Percentiles rank a stretch among this genome's conserved stretches.
Conservation (phyloP, 2,113 vertebrate species). For the Calcarius ornatus region DNA sequence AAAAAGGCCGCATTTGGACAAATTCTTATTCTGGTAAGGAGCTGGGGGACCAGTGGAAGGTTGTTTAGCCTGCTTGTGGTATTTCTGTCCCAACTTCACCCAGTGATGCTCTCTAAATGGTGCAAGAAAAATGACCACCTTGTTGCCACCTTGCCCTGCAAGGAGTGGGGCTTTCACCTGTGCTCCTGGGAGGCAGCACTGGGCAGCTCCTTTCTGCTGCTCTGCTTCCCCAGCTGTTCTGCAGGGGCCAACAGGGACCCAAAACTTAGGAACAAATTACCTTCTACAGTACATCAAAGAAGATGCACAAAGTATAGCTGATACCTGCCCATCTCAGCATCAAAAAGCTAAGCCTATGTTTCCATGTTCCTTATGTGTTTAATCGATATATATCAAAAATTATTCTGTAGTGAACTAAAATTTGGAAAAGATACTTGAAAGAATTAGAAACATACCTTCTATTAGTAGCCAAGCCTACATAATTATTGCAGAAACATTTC, state of each 20-base stretch:
- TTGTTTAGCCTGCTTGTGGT: fast-evolving
- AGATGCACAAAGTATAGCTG: background rate
- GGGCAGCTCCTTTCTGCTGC: fast-evolving
- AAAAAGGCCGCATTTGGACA: background rate
- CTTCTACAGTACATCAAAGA: background rate
- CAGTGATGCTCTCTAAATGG: background rate
- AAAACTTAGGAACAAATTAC: background rate
- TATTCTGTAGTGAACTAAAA: background rate
- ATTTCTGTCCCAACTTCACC: background rate
- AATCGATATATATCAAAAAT: background rate
- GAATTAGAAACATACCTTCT: background rate
- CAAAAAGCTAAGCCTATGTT: background rate
- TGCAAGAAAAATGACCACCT: fast-evolving
- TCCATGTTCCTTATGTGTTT: background rate
- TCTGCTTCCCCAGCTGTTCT: fast-evolving
- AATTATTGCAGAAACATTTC: background rate
- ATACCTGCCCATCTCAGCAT: background rate
- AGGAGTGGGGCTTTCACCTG: background rate
- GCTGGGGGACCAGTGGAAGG: background rate
- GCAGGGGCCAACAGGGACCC: background rate
- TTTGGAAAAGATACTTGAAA: background rate
- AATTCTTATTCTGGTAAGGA: background rate
- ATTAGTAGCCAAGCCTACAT: background rate
- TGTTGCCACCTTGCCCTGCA: background rate
- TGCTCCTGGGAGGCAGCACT: background rate